Base-by-base conservation (phyloP, 2,113 vertebrate genomes). In the Epinephelus cyanopodus region DNA sequence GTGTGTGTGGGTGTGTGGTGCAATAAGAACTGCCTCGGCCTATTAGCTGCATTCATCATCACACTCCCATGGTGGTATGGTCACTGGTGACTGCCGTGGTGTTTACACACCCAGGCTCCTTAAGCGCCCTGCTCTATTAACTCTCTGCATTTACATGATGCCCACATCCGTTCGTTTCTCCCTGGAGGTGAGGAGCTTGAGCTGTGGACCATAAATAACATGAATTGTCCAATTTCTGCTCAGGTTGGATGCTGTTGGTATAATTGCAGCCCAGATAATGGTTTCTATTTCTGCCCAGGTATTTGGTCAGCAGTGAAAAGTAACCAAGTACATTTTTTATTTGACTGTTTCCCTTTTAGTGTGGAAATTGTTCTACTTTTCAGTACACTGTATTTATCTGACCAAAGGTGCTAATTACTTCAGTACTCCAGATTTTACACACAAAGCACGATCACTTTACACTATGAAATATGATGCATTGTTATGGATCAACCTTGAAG, bases 11-110 rank as follows among this genome's bases (percentile, higher is more conserved):
- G 82, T 60, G 77, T 63, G n/a, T 65, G 50, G 42, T 27, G 75
- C 66, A 54, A 3, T 47, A 58, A 63, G 54, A 70, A 68, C 37
- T 45, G 63, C 73, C 56, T 66, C 17, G 37, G 71, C 70, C 86
- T 84, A 79, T 92, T 90, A 87, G 87, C 56, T 76, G 81, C 88
- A 90, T 92, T 77, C 87, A 92, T 92, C 90, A 90, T 86, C 62
- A 17, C 15, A 5, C 67, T 87, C 87, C 84, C 87, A 52, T 37
- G 79, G 86, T 42, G 66, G 70, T 56, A 21, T 3, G 33, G 85
- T 82, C 82, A 75, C 78, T 6, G 37, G 65, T 80, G 87, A 74
- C 86, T 74, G 87, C 74, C 54, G 13, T 1, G 33, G 45, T 88
- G 90, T 89, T 88, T 84, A 83, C 88, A 84, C 83, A 79, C 75